Evolutionary conservation across 2,797 vertebrate species (phyloP), one percentile per base, ranked within the genome.

Genomic region (Botia almorhae): DNA sequence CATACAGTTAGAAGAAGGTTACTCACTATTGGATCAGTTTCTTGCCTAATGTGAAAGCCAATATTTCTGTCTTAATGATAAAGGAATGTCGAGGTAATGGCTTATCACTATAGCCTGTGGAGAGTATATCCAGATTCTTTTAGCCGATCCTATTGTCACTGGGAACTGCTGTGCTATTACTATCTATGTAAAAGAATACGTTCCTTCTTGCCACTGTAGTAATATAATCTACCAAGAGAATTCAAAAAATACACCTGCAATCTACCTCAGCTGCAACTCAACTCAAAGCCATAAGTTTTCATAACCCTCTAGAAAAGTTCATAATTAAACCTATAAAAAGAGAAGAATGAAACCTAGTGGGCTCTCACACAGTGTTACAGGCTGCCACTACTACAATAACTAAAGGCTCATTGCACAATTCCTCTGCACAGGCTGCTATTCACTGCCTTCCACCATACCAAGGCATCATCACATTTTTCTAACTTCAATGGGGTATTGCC

Each of bases 401-500:
- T 56, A 13, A 43, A 56, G 64, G 23, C 58, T 63, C 8, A 43
- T 29, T 11, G 53, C n/a, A 43, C n/a, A 6, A 67, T n/a, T 6
- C 61, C 19, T 48, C 39, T 14, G 43, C 51, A 58, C 48, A 21
- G 39, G 26, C 65, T 61, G 48, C 51, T 69, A 79, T 64, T 43
- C 80, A 43, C 71, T 50, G 43, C 16, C 12, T 61, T 51, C 74
- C 29, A 64, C 53, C 6, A 61, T 23, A 51, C 72, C 33, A 68
- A 65, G 58, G 53, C 56, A 64, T 56, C 56, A 64, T 74, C 33
- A 67, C 26, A 76, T 73, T 68, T 67, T 19, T 64, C 64, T 68
- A 72, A 50, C 43, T 33, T 69, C 43, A 78, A 33, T 58, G 21
- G 75, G 21, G 36, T 60, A 61, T 51, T 60, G 26, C 55, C 55